phyloP scores from a whole-genome alignment of 1,140 invertebrate genomes.

The Trichonephila clavata region DNA sequence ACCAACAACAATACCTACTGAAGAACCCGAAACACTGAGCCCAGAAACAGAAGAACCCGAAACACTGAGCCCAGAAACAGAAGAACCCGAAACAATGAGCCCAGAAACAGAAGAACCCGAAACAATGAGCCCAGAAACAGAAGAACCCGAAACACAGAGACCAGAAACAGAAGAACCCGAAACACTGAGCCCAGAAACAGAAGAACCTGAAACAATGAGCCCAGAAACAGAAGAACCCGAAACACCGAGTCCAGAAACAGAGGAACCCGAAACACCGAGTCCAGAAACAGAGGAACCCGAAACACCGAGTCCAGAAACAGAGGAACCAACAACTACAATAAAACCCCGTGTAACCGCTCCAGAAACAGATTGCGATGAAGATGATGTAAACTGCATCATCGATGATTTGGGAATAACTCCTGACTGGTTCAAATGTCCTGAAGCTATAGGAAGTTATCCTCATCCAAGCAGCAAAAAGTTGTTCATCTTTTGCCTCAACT shows the following conservation, averaged over 20 bases:
- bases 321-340: background rate
- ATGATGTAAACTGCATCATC: slow-evolving; percentile 67
- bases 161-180: background rate
- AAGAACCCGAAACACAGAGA: no score
- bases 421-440: slow-evolving; percentile 62
- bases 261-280: no score
- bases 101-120: background rate
- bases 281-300: background rate
- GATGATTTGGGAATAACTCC: slow-evolving; percentile 44
- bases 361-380: slow-evolving; percentile 48
- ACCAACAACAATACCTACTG: background rate
- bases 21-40: no score
- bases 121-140: no score
- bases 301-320: no score
- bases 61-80: background rate
- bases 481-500: slow-evolving; percentile 64
- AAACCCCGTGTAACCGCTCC: slow-evolving; percentile 49
- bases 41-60: background rate
- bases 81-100: no score
- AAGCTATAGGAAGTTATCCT: slow-evolving; percentile 58
- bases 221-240: background rate
- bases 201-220: no score
- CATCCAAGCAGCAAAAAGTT: slow-evolving; percentile 62
- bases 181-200: background rate
- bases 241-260: background rate